Conservation (phyloP, 1,140 invertebrate genomes). For the Leptinotarsa lineolata region DNA sequence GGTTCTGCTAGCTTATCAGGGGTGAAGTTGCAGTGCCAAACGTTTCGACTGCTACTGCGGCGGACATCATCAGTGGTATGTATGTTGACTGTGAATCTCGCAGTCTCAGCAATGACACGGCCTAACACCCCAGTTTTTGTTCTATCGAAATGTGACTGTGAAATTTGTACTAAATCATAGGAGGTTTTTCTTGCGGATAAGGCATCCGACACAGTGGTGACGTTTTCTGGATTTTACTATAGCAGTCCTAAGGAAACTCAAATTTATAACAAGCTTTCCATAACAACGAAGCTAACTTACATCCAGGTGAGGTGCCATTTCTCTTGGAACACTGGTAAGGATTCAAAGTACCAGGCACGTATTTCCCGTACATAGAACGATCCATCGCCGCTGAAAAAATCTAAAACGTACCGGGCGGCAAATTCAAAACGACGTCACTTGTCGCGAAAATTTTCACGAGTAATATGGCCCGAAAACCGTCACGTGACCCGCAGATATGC, state of each 20-base stretch:
- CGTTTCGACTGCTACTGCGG: too few species aligned
- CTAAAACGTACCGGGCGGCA: not conserved
- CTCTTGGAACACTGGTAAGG: slow-evolving; percentile 79
- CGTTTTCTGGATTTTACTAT: too few species aligned
- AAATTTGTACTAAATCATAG: too few species aligned
- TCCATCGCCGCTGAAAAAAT: slow-evolving; percentile 63
- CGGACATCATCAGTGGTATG: too few species aligned
- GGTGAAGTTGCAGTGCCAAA: too few species aligned
- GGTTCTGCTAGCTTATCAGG: too few species aligned
- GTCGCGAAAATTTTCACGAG: not conserved
- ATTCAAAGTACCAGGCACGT: slow-evolving; percentile 76
- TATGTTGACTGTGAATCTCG: too few species aligned
- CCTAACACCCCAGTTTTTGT: too few species aligned
- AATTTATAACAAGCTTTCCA: not conserved
- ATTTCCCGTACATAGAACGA: slow-evolving; percentile 83
- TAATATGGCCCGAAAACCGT: not conserved
- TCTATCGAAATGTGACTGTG: too few species aligned
- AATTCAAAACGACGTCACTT: slow-evolving; percentile 17
- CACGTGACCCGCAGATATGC: slow-evolving; percentile 1
- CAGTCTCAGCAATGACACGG: too few species aligned
- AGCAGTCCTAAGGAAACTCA: too few species aligned
- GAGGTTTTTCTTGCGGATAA: not conserved
- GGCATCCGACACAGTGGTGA: too few species aligned
- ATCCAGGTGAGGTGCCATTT: slow-evolving; percentile 80
- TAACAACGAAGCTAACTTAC: slow-evolving; percentile 66